Percentiles rank a stretch among this genome's conserved stretches.
Evolutionary conservation across 2,113 vertebrate genomes (phyloP).

Genomic region (Scolopax mira): DNA sequence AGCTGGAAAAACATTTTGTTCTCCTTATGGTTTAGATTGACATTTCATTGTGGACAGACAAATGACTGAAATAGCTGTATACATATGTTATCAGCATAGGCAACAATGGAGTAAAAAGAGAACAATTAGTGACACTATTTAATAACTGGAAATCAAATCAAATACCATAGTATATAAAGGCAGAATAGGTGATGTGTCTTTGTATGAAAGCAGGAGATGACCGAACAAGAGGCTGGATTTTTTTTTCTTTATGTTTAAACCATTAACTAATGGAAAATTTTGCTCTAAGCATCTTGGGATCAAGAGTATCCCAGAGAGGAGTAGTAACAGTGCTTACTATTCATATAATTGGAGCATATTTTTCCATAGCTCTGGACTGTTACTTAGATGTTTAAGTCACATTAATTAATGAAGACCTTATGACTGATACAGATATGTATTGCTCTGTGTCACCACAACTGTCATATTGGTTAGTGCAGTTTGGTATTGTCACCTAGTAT

Average conservation of each 20-base stretch:
- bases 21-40: neutral
- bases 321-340: neutral
- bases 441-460: neutral
- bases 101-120: neutral
- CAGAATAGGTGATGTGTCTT: neutral
- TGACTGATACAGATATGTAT: neutral
- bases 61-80: neutral
- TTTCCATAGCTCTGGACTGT: neutral
- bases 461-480: neutral
- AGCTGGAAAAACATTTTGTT: neutral
- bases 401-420: neutral
- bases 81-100: neutral
- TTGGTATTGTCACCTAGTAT: neutral
- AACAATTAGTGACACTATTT: neutral
- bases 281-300: neutral
- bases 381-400: neutral
- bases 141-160: neutral
- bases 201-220: neutral
- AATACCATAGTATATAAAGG: accelerated
- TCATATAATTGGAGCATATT: neutral
- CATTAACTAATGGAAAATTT: neutral
- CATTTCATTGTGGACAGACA: neutral
- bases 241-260: neutral
- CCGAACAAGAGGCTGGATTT: neutral
- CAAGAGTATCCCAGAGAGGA: neutral